Conservation (phyloP, 2,113 vertebrate genomes). For the Mola mola region DNA sequence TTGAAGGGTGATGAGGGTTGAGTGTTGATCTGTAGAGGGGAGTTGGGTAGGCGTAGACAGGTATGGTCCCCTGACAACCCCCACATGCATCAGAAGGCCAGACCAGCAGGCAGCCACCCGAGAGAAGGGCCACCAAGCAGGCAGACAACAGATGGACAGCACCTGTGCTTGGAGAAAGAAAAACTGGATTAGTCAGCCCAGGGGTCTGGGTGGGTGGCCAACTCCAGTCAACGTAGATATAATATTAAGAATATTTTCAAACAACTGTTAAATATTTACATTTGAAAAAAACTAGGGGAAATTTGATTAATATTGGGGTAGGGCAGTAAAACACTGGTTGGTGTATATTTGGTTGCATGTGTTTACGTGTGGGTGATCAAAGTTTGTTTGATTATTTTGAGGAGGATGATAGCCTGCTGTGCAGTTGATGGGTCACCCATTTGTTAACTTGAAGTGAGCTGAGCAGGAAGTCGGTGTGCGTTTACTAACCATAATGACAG, state of each 20-base stretch:
- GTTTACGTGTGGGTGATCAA: constrained; percentile 34
- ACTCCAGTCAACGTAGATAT: constrained; percentile 13
- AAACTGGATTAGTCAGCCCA: constrained; percentile 20
- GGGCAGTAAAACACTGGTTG: constrained; percentile 10
- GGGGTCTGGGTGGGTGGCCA: constrained; percentile 71
- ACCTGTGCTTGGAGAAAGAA: constrained; percentile 66
- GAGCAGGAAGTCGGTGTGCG: constrained; percentile 67
- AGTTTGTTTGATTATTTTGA: constrained; percentile 65
- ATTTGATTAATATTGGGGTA: neutral
- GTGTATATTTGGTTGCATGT: constrained; percentile 14
- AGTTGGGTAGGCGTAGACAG: constrained; percentile 70
- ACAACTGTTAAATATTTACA: constrained; percentile 27
- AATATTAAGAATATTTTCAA: constrained; percentile 23
- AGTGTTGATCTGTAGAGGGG: constrained; percentile 36
- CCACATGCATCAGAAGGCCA: constrained; percentile 25
- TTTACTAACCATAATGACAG: constrained; percentile 75
- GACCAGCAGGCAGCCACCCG: constrained; percentile 42
- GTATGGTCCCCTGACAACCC: constrained; percentile 48
- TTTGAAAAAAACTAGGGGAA: neutral
- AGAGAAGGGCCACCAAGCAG: constrained; percentile 63
- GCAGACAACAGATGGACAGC: constrained; percentile 76
- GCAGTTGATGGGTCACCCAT: constrained; percentile 58
- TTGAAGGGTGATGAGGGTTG: constrained; percentile 58
- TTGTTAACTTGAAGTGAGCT: constrained; percentile 59
- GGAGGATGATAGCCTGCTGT: constrained; percentile 51